Conservation (phyloP, 2,113 vertebrate genomes). For the Galbula dea region DNA sequence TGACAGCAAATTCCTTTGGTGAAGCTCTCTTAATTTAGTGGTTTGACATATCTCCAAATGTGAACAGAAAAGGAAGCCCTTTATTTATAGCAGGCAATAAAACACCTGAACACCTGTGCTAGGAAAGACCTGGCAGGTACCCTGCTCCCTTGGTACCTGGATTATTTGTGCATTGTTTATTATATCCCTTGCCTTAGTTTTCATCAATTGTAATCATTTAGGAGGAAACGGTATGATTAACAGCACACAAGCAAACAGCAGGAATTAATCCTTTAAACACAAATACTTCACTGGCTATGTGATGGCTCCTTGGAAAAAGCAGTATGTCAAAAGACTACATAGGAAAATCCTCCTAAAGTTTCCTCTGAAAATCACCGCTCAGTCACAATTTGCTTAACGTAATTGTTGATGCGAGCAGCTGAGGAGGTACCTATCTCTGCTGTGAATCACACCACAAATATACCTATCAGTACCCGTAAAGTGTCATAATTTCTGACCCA, state of each 20-base stretch:
- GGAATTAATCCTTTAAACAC: conserved; percentile 78
- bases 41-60: conserved; percentile 42
- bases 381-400: background rate
- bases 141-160: conserved; percentile 35
- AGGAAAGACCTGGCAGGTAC: conserved; percentile 62
- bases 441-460: background rate
- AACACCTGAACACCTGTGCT: conserved; percentile 53
- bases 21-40: conserved; percentile 19
- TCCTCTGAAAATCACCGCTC: conserved; percentile 16
- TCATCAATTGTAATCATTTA: conserved; percentile 76
- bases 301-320: conserved; percentile 51
- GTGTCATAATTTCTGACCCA: background rate
- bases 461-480: background rate
- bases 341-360: conserved; percentile 5
- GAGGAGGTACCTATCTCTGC: background rate
- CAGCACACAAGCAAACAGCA: conserved; percentile 75
- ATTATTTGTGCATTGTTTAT: conserved; percentile 66
- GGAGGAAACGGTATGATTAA: conserved; percentile 71
- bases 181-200: conserved; percentile 68
- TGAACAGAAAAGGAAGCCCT: conserved; percentile 19
- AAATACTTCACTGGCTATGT: conserved; percentile 47
- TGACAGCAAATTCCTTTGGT: background rate
- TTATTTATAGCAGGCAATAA: conserved; percentile 36
- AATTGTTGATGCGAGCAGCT: background rate
- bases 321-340: background rate